Evolutionary conservation across 2,888 invertebrate species (phyloP).

Genomic region (Agrilus mali): DNA sequence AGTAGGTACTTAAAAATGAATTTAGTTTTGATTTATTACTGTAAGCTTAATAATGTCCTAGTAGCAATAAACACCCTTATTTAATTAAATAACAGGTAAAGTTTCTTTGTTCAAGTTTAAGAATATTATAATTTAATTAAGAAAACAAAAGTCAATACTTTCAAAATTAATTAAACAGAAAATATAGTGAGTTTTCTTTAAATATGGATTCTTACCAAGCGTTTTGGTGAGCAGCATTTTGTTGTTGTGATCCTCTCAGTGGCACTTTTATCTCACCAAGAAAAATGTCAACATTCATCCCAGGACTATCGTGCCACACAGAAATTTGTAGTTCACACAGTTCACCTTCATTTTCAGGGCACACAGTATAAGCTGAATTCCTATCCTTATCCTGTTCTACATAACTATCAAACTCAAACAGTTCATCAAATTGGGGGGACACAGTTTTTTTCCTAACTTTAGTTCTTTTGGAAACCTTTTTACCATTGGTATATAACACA

Average conservation of each 20-base stretch:
- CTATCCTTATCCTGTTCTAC: slow-evolving; percentile 36
- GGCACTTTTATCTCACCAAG: slow-evolving; percentile 79
- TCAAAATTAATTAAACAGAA: background rate
- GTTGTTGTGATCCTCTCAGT: slow-evolving; percentile 55
- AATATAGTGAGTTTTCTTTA: background rate
- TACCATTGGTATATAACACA: slow-evolving; percentile 67
- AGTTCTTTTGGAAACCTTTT: slow-evolving; percentile 66
- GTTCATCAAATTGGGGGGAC: slow-evolving; percentile 80
- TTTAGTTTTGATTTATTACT: no score
- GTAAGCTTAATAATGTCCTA: no score
- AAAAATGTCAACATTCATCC: slow-evolving; percentile 69
- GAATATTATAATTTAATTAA: slow-evolving; percentile 1
- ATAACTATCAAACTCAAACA: slow-evolving; percentile 60
- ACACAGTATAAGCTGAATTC: slow-evolving; percentile 20
- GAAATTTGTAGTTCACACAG: slow-evolving; percentile 71
- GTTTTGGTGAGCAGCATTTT: slow-evolving; percentile 44
- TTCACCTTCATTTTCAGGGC: slow-evolving; percentile 48
- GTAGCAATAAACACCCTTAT: background rate
- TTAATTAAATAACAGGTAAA: slow-evolving; percentile 1
- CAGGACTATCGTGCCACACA: slow-evolving; percentile 75
- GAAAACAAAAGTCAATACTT: background rate
- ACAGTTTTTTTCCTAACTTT: slow-evolving; percentile 84
- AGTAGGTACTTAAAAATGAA: no score
- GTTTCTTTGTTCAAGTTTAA: background rate
- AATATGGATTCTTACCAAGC: slow-evolving; percentile 53